A percentile compares a stretch with the other conserved stretches of the same genome.
phyloP scores from a whole-genome alignment of 2,888 invertebrate genomes.

The Choreutis nemorana region DNA sequence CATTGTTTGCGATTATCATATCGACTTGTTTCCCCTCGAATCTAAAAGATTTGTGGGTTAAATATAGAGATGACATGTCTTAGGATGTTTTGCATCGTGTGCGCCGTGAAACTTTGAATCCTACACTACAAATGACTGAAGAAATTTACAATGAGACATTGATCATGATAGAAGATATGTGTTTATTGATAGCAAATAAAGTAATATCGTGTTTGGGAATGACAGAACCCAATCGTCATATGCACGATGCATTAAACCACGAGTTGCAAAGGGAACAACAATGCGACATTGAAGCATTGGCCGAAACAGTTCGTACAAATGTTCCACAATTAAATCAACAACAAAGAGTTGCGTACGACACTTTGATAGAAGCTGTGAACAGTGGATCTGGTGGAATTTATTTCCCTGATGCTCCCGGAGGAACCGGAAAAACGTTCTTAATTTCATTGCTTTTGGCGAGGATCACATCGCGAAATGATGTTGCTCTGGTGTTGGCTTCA shows the following conservation, averaged over 20 bases:
- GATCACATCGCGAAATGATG: background rate
- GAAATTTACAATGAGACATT: no score
- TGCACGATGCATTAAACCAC: slow-evolving; percentile 6
- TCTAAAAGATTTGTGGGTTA: slow-evolving; percentile 18
- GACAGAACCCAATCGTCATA: background rate
- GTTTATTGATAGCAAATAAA: background rate
- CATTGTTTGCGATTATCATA: slow-evolving; percentile 20
- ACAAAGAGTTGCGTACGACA: slow-evolving; percentile 16
- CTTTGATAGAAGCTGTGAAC: slow-evolving; percentile 16
- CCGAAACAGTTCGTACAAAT: slow-evolving; percentile 16
- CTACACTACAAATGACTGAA: no score
- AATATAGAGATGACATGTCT: slow-evolving; percentile 19
- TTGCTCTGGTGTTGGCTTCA: slow-evolving; percentile 2
- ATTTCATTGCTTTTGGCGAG: background rate
- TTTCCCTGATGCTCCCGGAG: slow-evolving; percentile 13
- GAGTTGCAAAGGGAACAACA: slow-evolving; percentile 14
- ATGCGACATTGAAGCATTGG: slow-evolving; percentile 14
- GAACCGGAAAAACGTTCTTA: background rate
- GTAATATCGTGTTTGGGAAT: background rate
- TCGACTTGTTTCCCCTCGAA: slow-evolving; percentile 18
- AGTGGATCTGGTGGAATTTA: slow-evolving; percentile 15
- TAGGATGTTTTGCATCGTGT: slow-evolving; percentile 21
- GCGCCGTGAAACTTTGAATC: no score
- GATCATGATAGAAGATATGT: no score
- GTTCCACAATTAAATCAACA: slow-evolving; percentile 17